Evolutionary conservation across 2,113 vertebrate species (phyloP), one percentile per base, ranked within the genome.

Genomic region (Psephotus haematonotus): DNA sequence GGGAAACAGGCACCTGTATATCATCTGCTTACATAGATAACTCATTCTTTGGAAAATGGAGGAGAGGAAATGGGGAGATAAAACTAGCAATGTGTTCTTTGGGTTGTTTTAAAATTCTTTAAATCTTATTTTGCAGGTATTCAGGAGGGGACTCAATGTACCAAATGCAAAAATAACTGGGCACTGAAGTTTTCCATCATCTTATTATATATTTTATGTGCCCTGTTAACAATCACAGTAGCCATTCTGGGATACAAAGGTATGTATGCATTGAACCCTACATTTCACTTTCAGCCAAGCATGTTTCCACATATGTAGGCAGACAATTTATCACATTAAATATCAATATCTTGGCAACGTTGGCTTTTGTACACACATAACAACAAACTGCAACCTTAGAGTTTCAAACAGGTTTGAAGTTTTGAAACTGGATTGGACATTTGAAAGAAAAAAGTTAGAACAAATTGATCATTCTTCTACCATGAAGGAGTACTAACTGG

Each of bases 131-230:
- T 98, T 98, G 20, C 98, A 99, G 99, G 99, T 96, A 99, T 99
- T 98, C 99, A 99, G 95, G 99, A 99, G 98, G 99, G 99, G 96
- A 99, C 98, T 88, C 99, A 99, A 95, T 99, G 99, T 96, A 99
- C 99, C 50, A 99, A 99, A 95, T 99, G 99, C 98, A 99, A 99
- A 98, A 99, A 98, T 95, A 99, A 99, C 96, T 99, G 99, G 99
- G 98, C 98, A 12, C 98, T 99, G 98, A 99, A 99, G 98, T 98
- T 98, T 93, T 99, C 99, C 95, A 99, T 99, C 97, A 98, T 99
- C 79, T 97, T 99, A 68, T 97, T 99, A 44, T 99, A 99, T 57
- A 97, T 99, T 97, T 97, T 99, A 69, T 99, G 99, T 97, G 98
- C 98, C 72, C 97, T 99, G 81, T 98, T 99, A 95, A 99, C 98